Percentiles rank a stretch among this genome's conserved stretches.
These are phyloP conservation scores for Pipa parva DNA, from an alignment of 2,113 vertebrate genomes.

Conservation along the genomic window DNA sequence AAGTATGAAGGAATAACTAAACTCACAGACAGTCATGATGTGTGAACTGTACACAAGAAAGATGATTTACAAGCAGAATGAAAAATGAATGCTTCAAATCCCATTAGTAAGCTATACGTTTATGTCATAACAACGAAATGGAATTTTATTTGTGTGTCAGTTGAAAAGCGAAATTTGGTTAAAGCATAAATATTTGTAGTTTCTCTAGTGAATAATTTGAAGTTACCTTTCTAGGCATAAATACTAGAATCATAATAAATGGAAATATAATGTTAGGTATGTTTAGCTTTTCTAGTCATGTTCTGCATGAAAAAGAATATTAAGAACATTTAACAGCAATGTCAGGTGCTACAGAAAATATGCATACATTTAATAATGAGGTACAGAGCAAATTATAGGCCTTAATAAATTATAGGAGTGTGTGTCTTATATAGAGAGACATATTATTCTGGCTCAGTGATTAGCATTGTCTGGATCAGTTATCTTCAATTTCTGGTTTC, in stretches of 20 bases:
- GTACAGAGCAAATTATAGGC: too few relatives aligned
- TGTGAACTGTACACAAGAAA: conserved; percentile 6
- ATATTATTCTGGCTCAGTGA: too few relatives aligned
- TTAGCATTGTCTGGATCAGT: too few relatives aligned
- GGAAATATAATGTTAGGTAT: not conserved
- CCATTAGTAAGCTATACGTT: not conserved
- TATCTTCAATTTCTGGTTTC: too few relatives aligned
- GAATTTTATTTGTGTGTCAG: not conserved
- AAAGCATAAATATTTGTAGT: not conserved
- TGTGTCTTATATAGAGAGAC: too few relatives aligned
- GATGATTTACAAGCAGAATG: not conserved
- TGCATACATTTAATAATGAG: too few relatives aligned
- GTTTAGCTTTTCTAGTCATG: not conserved
- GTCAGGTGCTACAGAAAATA: too few relatives aligned
- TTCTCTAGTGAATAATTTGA: not conserved
- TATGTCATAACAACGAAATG: not conserved
- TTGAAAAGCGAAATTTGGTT: not conserved
- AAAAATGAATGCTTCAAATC: not conserved
- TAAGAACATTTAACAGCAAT: too few relatives aligned
- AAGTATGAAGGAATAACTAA: not conserved
- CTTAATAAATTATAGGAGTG: too few relatives aligned
- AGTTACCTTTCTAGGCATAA: too few relatives aligned
- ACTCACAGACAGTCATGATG: not conserved
- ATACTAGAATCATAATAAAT: not conserved
- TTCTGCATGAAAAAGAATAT: too few relatives aligned